Percentiles rank a stretch among this genome's conserved stretches.
These are phyloP conservation scores for Pseudonaja textilis DNA, from an alignment of 2,113 vertebrate genomes.

Conservation along the genomic window DNA sequence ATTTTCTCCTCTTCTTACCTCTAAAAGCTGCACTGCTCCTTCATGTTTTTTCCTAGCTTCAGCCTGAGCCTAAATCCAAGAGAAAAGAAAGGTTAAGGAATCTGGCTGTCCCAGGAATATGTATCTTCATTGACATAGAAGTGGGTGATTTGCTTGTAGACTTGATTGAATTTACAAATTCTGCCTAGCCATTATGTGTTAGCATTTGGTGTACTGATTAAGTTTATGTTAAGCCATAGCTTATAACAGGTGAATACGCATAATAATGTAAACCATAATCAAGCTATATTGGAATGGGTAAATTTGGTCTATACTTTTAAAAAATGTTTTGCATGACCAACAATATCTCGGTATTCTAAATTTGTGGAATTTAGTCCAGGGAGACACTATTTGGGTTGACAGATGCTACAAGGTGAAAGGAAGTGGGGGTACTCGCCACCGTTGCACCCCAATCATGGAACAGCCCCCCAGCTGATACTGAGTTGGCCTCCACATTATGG, in stretches of 20 bases:
- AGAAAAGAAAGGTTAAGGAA: neutral
- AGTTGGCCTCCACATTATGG: neutral
- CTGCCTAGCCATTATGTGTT: neutral
- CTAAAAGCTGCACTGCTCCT: conserved; percentile 92
- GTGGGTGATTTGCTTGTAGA: neutral
- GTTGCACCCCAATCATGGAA: neutral
- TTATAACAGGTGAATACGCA: neutral
- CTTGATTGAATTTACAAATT: neutral
- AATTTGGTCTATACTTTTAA: neutral
- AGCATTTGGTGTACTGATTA: neutral
- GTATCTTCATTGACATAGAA: neutral
- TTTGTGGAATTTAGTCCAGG: neutral
- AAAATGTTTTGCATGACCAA: neutral
- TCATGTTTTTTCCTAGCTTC: conserved; percentile 95
- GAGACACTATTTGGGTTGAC: neutral
- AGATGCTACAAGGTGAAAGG: neutral
- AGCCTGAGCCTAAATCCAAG: conserved; percentile 83
- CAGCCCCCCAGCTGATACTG: neutral
- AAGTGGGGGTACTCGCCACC: neutral
- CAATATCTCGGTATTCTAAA: neutral
- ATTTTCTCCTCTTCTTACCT: conserved; percentile 78
- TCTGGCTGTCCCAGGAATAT: neutral
- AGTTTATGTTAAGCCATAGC: neutral
- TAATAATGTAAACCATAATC: neutral
- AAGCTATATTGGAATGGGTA: neutral